Conservation (phyloP, 2,113 vertebrate species). For the Struthidea cinerea region DNA sequence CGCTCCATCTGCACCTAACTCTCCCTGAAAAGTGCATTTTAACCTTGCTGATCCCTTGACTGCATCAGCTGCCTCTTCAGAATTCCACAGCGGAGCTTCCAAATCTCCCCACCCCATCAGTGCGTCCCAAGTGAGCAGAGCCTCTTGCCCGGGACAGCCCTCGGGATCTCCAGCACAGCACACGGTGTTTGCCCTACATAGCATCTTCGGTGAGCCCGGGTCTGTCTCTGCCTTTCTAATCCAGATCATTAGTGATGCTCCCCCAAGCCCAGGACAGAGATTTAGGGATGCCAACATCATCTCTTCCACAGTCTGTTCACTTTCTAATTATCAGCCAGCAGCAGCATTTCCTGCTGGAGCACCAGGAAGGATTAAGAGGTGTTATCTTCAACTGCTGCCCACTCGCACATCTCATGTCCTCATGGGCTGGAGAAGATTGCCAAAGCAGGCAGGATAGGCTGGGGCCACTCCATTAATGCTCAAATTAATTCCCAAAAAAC, state of each 20-base stretch:
- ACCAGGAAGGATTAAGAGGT: neutral
- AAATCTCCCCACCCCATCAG: neutral
- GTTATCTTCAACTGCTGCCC: neutral
- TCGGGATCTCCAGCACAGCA: neutral
- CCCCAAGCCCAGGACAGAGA: slow-evolving; percentile 1
- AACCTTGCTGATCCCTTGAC: neutral
- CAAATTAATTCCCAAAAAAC: neutral
- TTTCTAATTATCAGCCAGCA: neutral
- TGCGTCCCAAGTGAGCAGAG: rapidly evolving
- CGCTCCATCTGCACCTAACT: neutral
- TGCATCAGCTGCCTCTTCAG: neutral
- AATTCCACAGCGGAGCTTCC: neutral
- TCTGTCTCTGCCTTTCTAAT: neutral
- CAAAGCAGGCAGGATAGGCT: neutral
- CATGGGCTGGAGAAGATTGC: neutral
- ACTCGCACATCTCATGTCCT: neutral
- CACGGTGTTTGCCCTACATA: neutral
- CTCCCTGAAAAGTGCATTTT: neutral
- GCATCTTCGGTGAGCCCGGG: rapidly evolving
- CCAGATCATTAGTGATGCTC: neutral
- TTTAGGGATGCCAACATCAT: neutral
- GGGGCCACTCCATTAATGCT: neutral
- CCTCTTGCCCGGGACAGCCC: rapidly evolving
- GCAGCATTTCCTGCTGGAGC: neutral
- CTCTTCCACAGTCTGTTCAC: neutral